Evolutionary conservation across 2,113 vertebrate genomes (phyloP), one percentile per base, ranked within the genome.

Genomic region (Corvus moneduloides): DNA sequence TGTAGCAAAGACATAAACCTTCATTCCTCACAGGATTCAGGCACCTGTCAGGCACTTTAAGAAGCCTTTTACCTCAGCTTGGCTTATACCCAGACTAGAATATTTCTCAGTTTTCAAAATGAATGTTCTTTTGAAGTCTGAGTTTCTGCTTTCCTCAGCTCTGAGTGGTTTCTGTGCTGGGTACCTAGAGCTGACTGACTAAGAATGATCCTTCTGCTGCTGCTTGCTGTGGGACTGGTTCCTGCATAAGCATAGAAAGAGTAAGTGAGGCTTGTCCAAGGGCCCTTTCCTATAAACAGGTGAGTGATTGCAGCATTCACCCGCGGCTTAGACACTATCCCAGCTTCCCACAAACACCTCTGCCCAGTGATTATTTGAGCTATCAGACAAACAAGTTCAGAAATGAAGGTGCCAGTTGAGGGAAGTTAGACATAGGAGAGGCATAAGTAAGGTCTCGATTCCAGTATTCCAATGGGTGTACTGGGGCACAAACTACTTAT

Each of bases 271-370:
- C n/a, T 87, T 39, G 69, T 81, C n/a, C 10, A 2, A 44, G 64
- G 26, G 62, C 15, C 20, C 28, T 20, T 62, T 87, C 32, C 22
- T n/a, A 14, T 32, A 58, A 77, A 44, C 3, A 41, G 10, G 11
- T 77, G 37, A 26, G 11, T 24, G 67, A 35, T 21, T 41, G 46
- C 20, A 4, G 27, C 5, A 4, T 62, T 87, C 37, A 21, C 16
- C 17, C 2, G 1, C 49, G 73, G 15, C 24, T 73, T 39, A n/a
- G 41, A 10, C 0, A 0, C 59, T 26, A 5, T 35, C n/a, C 26
- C 55, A 16, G 73, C 82, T 89, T 56, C 51, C 43, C 24, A 49
- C 28, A 87, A 32, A 62, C 43, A 22, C 22, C n/a, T 69, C 41
- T 37, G 32, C 39, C 33, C 0, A 0, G 44, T 51, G 82, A 51